Evolutionary conservation across 2,113 vertebrate genomes (phyloP).

Genomic region (Epinephelus cyanopodus): DNA sequence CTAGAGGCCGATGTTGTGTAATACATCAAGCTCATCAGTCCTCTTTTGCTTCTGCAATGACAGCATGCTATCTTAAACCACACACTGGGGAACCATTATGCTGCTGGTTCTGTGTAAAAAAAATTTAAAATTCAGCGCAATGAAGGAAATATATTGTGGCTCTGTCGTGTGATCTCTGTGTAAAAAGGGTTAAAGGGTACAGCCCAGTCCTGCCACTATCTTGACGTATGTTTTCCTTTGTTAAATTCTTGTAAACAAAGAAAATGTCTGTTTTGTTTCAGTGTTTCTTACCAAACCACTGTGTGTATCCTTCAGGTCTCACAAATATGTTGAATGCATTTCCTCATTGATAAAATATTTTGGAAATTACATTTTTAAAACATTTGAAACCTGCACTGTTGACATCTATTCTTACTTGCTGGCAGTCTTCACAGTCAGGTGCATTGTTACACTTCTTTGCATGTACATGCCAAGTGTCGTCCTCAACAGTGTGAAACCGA

Average conservation of each 20-base stretch:
- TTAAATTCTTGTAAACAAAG: slow-evolving; percentile 18
- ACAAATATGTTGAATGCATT: neutral
- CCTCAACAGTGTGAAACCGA: neutral
- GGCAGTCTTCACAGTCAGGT: neutral
- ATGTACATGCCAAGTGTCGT: neutral
- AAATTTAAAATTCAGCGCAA: too few species aligned
- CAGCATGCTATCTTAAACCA: too few species aligned
- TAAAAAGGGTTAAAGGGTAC: neutral
- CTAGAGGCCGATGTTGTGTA: too few species aligned
- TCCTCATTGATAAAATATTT: neutral
- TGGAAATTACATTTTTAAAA: neutral
- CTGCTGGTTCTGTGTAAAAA: too few species aligned
- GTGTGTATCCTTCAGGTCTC: neutral
- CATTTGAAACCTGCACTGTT: neutral
- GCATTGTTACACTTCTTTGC: neutral
- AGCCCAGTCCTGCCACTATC: neutral
- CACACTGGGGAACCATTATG: too few species aligned
- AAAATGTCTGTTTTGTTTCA: slow-evolving; percentile 15
- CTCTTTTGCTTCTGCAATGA: too few species aligned
- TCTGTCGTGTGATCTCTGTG: too few species aligned
- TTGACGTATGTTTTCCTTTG: neutral
- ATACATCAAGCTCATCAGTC: too few species aligned
- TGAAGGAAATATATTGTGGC: too few species aligned
- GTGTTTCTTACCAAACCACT: neutral
- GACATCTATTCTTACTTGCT: neutral